Evolutionary conservation across 2,797 vertebrate species (phyloP).

Genomic region (Muscicapa comitata): DNA sequence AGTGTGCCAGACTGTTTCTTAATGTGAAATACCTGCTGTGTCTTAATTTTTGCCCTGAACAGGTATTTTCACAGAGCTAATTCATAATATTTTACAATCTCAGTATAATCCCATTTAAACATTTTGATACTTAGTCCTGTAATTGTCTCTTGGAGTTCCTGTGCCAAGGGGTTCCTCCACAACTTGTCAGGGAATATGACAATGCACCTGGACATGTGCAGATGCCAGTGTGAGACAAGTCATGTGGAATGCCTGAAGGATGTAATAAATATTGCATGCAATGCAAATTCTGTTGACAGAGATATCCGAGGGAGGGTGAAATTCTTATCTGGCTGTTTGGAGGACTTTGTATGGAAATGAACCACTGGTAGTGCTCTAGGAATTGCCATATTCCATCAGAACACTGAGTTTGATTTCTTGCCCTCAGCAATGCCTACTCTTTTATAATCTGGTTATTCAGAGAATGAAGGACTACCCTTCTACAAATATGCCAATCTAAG

Average conservation of each 20-base stretch:
- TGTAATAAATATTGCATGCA: background rate
- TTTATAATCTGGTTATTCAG: background rate
- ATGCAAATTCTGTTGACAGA: constrained; percentile 20
- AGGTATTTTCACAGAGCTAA: background rate
- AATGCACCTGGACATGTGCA: background rate
- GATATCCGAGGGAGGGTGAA: background rate
- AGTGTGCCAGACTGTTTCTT: background rate
- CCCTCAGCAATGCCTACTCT: background rate
- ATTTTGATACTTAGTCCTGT: background rate
- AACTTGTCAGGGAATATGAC: background rate
- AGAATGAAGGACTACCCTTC: background rate
- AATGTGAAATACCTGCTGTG: background rate
- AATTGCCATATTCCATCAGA: background rate
- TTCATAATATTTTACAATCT: background rate
- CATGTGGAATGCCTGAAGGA: background rate
- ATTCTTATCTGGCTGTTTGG: background rate
- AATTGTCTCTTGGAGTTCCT: background rate
- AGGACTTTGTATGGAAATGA: constrained; percentile 22
- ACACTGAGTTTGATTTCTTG: background rate
- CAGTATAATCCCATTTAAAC: background rate
- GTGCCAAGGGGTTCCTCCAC: background rate
- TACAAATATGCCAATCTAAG: background rate
- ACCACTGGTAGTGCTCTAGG: background rate
- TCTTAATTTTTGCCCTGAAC: constrained; percentile 14
- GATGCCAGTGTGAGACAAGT: background rate